phyloP scores from a whole-genome alignment of 1,140 invertebrate genomes.

The Caenorhabditis remanei region DNA sequence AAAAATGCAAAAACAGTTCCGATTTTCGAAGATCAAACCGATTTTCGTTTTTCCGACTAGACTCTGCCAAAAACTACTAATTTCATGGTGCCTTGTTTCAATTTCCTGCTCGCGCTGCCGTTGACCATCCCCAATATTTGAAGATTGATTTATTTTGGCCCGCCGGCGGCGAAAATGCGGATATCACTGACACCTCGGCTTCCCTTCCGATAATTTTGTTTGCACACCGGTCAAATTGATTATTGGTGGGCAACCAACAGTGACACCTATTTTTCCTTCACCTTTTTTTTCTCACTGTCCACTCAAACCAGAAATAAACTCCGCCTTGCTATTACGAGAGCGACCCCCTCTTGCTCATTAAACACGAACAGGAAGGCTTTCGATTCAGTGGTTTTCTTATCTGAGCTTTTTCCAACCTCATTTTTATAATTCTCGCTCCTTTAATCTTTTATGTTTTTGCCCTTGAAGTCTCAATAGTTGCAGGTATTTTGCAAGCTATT shows the following conservation, averaged over 20 bases:
- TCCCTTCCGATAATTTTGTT: slow-evolving; percentile 36
- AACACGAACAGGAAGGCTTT: not conserved
- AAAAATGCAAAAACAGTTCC: not conserved
- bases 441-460: not conserved
- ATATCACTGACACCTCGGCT: slow-evolving; percentile 39
- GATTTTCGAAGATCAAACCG: slow-evolving; percentile 7
- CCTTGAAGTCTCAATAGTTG: slow-evolving; percentile 24
- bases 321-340: slow-evolving; percentile 33
- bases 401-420: not conserved
- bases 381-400: not conserved
- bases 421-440: not conserved
- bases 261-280: not conserved
- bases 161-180: slow-evolving; percentile 49
- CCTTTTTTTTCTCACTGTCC: not conserved
- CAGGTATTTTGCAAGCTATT: slow-evolving; percentile 43
- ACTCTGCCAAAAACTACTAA: not conserved
- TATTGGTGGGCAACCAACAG: slow-evolving; percentile 17
- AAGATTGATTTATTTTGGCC: slow-evolving; percentile 41
- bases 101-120: slow-evolving; percentile 18
- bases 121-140: not conserved
- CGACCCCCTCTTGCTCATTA: not conserved
- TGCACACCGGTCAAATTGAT: slow-evolving; percentile 38
- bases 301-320: slow-evolving; percentile 46
- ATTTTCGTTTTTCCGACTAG: not conserved
- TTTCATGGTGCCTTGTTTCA: slow-evolving; percentile 19